phyloP scores from a whole-genome alignment of 2,888 invertebrate species.

The Lepetodrilus schrolli region DNA sequence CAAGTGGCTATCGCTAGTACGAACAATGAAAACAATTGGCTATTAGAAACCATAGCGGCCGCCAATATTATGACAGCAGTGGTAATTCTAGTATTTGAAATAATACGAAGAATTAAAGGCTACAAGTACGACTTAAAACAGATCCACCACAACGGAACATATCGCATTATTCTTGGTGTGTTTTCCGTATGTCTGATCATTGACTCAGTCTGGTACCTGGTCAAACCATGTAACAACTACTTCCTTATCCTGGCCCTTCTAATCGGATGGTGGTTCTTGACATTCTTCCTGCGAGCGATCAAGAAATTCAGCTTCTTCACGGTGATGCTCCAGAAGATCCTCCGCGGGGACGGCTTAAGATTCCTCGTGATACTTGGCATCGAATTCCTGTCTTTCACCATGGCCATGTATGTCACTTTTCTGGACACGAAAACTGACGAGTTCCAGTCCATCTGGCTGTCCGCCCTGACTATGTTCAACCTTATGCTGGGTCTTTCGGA shows the following conservation, averaged over 20 bases:
- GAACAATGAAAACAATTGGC: not conserved
- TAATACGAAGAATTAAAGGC: not conserved
- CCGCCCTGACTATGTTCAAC: constrained; percentile 57
- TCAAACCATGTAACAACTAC: constrained; percentile 39
- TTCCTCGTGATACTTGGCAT: constrained; percentile 53
- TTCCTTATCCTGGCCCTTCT: constrained; percentile 53
- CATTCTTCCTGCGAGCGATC: constrained; percentile 57
- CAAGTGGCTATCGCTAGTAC: not conserved
- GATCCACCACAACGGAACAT: constrained; percentile 50
- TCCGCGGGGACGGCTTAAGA: constrained; percentile 52
- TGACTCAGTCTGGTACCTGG: constrained; percentile 44
- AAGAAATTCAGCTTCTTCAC: constrained; percentile 63
- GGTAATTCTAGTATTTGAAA: constrained; percentile 5
- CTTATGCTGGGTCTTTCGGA: constrained; percentile 61
- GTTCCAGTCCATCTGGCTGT: constrained; percentile 45
- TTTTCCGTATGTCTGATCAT: constrained; percentile 48
- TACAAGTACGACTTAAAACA: constrained; percentile 28
- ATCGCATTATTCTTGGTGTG: constrained; percentile 46
- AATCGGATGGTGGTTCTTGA: constrained; percentile 59
- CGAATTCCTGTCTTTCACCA: constrained; percentile 56
- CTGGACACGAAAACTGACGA: constrained; percentile 44
- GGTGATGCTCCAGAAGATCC: constrained; percentile 60
- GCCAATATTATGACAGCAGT: not conserved
- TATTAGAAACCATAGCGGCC: not conserved
- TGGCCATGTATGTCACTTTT: constrained; percentile 57